A percentile compares a stretch with the other conserved stretches of the same genome.
Evolutionary conservation across 2,797 vertebrate genomes (phyloP).

Genomic region (Apodemus agrarius): DNA sequence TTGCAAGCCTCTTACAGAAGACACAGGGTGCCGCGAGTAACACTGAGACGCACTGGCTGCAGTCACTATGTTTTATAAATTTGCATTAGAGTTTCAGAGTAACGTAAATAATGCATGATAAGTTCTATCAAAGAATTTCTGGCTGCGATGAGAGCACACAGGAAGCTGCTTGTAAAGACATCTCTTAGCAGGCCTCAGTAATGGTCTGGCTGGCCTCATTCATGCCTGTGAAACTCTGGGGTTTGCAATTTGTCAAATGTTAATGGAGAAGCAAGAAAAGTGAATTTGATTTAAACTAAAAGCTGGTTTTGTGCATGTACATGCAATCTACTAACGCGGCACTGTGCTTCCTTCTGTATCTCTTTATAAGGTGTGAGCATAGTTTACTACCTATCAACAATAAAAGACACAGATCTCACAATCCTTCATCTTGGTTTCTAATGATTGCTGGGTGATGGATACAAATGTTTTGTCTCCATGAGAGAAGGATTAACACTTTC

Average conservation of each 20-base stretch:
- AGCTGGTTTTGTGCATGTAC: slow-evolving; percentile 36
- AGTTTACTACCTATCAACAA: background rate
- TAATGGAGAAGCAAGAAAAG: slow-evolving; percentile 57
- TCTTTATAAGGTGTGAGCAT: background rate
- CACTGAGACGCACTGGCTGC: slow-evolving; percentile 58
- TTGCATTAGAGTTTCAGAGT: slow-evolving; percentile 61
- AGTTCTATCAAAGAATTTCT: slow-evolving; percentile 74
- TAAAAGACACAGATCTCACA: background rate
- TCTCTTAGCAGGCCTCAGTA: slow-evolving; percentile 63
- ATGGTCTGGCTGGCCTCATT: slow-evolving; percentile 39
- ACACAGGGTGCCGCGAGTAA: background rate
- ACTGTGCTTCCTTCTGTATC: background rate
- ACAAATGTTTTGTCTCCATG: background rate
- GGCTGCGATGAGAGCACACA: slow-evolving; percentile 50
- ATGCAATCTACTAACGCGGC: background rate
- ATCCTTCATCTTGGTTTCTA: background rate
- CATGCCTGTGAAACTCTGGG: background rate
- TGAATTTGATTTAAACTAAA: slow-evolving; percentile 45
- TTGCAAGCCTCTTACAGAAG: slow-evolving; percentile 47
- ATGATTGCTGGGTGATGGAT: background rate
- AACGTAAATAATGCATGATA: slow-evolving; percentile 79
- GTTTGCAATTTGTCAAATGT: slow-evolving; percentile 53
- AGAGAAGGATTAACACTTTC: background rate
- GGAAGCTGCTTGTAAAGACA: slow-evolving; percentile 42
- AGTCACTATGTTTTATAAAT: slow-evolving; percentile 71